phyloP scores from a whole-genome alignment of 1,140 invertebrate species.

The Camponotus vicinus region DNA sequence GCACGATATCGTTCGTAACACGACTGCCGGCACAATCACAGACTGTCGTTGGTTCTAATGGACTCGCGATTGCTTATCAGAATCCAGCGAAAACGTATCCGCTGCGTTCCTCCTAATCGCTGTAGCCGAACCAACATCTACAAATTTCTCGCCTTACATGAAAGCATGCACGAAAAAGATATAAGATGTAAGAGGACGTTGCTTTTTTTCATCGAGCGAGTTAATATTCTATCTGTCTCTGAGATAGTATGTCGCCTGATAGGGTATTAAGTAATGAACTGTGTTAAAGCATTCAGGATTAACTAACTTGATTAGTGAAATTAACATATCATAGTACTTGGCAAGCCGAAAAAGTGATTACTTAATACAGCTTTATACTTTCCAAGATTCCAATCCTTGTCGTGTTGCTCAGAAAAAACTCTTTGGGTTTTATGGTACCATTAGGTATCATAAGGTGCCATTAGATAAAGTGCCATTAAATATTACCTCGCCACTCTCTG shows the following conservation, averaged over 20 bases:
- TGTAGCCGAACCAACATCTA: conserved; percentile 1
- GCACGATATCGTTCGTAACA: conserved; percentile 16
- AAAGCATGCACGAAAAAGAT: not conserved
- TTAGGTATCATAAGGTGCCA: not conserved
- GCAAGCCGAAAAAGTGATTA: not conserved
- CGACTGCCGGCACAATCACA: not conserved
- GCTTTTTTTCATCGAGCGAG: not conserved
- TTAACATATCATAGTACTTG: conserved; percentile 21
- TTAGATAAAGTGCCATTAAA: conserved; percentile 6
- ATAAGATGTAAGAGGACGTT: conserved; percentile 2
- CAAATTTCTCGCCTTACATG: conserved; percentile 1
- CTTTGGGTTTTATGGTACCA: not conserved
- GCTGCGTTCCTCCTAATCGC: conserved; percentile 23
- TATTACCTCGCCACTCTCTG: not conserved
- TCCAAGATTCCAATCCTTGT: not conserved
- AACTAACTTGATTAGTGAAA: conserved; percentile 18
- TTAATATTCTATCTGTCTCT: conserved; percentile 24
- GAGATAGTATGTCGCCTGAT: conserved; percentile 11
- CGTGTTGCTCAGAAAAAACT: not conserved
- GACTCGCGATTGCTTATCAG: conserved; percentile 54
- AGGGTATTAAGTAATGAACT: conserved; percentile 37
- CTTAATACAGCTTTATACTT: conserved; percentile 13
- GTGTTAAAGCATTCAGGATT: conserved; percentile 8
- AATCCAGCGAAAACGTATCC: conserved; percentile 44
- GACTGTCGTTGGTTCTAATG: conserved; percentile 28